Evolutionary conservation across 2,888 invertebrate species (phyloP), one percentile per base, ranked within the genome.

Genomic region (Melikaiella ostensackeni): DNA sequence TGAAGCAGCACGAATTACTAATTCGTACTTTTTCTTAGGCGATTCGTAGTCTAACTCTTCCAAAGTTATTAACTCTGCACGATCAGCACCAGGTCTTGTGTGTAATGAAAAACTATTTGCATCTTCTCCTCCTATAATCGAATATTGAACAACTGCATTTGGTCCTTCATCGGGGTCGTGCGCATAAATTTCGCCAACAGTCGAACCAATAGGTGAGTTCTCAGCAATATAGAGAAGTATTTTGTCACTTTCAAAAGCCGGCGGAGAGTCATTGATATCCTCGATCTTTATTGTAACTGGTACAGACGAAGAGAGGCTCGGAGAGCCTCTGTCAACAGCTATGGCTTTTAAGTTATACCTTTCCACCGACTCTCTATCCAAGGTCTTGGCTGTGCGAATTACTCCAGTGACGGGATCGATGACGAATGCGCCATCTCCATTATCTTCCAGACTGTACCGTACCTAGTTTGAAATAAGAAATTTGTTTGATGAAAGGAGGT

Each of bases 31-130:
- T 91, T 98, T 98, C 80, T 97, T 95, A 0, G 96, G 94, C n/a
- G 97, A 97, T 90, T 99, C 99, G 90, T 98, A 99, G 92, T 99
- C 99, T 55, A 99, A 92, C 87, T 98, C 98, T 0, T 96, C 95
- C 93, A 97, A 95, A 0, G 98, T 98, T 0, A 97, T 94, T 4
- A 99, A 92, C 89, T 98, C 97, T 0, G 98, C 98, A 80, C 96
- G 95, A 84, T 97, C 97, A 0, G 95, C 95, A 0, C 97, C 97
- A 80, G 96, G 96, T 75, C 96, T 93, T 0, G 96, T 95, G 79
- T 96, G 95, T 0, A 98, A 92, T 0, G 96, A 95, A 90, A 98
- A 98, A 80, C 96, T 95, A 88, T 96, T 96, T 0, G 97, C 96
- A 90, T 98, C 98, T 83, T 97, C 97, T 2, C 98, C 98, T 11